Conservation (phyloP, 2,888 invertebrate species). For the Lapara coniferarum region DNA sequence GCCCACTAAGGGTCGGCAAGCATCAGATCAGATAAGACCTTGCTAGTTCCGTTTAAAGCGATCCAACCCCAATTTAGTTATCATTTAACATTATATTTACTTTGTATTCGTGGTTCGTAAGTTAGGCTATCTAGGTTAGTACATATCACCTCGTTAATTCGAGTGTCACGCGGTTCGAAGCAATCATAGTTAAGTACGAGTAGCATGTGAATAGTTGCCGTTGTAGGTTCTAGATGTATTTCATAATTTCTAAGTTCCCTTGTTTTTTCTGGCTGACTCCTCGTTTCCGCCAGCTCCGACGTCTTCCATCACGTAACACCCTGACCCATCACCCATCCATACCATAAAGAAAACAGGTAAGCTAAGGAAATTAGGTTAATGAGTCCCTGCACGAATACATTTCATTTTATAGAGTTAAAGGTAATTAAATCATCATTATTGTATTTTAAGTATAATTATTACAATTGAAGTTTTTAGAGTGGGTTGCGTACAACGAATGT, state of each 20-base stretch:
- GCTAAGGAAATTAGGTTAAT: constrained; percentile 42
- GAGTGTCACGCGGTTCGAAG: constrained; percentile 10
- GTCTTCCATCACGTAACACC: neutral
- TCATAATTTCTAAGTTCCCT: neutral
- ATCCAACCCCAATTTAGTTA: neutral
- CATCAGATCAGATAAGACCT: neutral
- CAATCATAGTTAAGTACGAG: constrained; percentile 9
- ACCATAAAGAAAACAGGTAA: constrained; percentile 36
- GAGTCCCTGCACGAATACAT: constrained; percentile 70
- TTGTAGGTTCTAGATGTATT: neutral
- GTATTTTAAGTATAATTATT: constrained; percentile 41
- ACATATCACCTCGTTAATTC: neutral
- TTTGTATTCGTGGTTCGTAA: neutral
- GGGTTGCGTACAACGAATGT: constrained; percentile 76
- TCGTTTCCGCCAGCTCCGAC: neutral
- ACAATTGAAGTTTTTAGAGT: constrained; percentile 47
- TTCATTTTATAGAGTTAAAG: constrained; percentile 71
- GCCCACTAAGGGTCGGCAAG: neutral
- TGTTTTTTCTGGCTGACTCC: neutral
- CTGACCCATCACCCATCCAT: neutral
- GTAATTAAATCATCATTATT: constrained; percentile 38
- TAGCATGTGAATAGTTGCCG: constrained; percentile 6
- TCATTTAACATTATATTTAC: neutral
- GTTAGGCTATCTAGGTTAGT: neutral
- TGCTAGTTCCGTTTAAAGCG: neutral